These are phyloP conservation scores for Unio delphinus DNA, from an alignment of 2,888 invertebrate genomes.

Conservation along the genomic window DNA sequence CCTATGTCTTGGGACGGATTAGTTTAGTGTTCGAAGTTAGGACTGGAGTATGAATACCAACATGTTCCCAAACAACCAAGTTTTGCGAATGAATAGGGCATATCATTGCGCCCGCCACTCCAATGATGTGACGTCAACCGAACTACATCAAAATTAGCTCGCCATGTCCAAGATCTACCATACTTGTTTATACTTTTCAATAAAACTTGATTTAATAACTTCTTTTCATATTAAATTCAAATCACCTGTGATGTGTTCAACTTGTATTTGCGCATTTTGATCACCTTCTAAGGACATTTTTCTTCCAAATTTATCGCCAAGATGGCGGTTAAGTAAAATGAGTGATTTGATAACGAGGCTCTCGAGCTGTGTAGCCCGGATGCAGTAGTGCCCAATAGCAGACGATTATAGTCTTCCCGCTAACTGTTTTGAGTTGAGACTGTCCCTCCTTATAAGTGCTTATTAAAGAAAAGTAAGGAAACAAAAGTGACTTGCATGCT, in stretches of 20 bases:
- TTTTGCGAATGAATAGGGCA: constrained; percentile 32
- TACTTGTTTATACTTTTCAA: too few relatives aligned
- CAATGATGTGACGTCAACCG: constrained; percentile 25
- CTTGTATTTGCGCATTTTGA: constrained; percentile 54
- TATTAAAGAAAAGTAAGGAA: too few relatives aligned
- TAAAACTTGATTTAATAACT: neutral
- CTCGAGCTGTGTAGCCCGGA: neutral
- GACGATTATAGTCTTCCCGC: too few relatives aligned
- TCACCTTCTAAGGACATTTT: constrained; percentile 61
- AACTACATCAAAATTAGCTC: constrained; percentile 37
- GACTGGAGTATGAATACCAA: constrained; percentile 48
- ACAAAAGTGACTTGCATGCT: too few relatives aligned
- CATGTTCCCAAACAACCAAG: constrained; percentile 18
- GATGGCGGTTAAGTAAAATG: constrained; percentile 37
- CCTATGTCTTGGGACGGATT: neutral
- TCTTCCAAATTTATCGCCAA: constrained; percentile 33
- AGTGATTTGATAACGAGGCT: constrained; percentile 45
- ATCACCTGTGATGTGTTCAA: constrained; percentile 61
- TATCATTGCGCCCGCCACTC: constrained; percentile 50
- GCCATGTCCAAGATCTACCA: neutral
- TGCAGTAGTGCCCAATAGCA: too few relatives aligned
- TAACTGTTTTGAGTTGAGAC: too few relatives aligned
- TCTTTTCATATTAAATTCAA: constrained; percentile 1
- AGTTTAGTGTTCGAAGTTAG: constrained; percentile 3
- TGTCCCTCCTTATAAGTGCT: too few relatives aligned